Conservation (phyloP, 2,888 invertebrate species). For the Endomychus coccineus region DNA sequence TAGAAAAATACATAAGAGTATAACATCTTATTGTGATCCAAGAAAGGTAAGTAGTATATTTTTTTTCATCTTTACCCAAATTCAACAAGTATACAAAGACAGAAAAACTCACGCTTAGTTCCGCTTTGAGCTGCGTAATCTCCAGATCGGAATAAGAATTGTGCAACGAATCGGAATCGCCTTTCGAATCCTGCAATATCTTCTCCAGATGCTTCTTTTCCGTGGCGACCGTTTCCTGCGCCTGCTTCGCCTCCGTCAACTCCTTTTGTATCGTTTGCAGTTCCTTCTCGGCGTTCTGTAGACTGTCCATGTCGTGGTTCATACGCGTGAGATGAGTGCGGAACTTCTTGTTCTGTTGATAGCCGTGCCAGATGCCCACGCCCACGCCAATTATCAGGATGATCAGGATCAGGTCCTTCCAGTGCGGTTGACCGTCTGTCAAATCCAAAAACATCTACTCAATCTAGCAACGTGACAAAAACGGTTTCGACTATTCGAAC, state of each 20-base stretch:
- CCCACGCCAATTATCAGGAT: slow-evolving; percentile 76
- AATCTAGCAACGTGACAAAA: too few species aligned
- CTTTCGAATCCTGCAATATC: slow-evolving; percentile 69
- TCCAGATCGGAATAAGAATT: slow-evolving; percentile 75
- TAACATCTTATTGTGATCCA: too few species aligned
- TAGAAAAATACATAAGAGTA: too few species aligned
- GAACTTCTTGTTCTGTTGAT: slow-evolving; percentile 82
- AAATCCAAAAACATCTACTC: too few species aligned
- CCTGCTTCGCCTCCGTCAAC: slow-evolving; percentile 74
- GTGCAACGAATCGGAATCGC: slow-evolving; percentile 52
- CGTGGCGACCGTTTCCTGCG: slow-evolving; percentile 72
- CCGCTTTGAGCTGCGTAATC: slow-evolving; percentile 71
- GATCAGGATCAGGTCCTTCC: slow-evolving; percentile 87
- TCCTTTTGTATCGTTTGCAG: slow-evolving; percentile 79
- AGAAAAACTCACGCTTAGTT: slow-evolving; percentile 57
- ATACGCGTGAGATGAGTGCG: slow-evolving; percentile 81
- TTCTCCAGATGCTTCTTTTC: slow-evolving; percentile 78
- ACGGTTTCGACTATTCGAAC: too few species aligned
- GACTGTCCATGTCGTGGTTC: slow-evolving; percentile 89
- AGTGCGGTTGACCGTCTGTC: slow-evolving; percentile 41
- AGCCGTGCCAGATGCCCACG: slow-evolving; percentile 86
- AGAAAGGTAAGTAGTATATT: too few species aligned
- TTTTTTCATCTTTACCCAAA: neutral
- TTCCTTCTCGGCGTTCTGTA: slow-evolving; percentile 83
- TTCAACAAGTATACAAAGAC: neutral